Evolutionary conservation across 2,113 vertebrate species (phyloP), one percentile per base, ranked within the genome.

Genomic region (Ammospiza caudacuta): DNA sequence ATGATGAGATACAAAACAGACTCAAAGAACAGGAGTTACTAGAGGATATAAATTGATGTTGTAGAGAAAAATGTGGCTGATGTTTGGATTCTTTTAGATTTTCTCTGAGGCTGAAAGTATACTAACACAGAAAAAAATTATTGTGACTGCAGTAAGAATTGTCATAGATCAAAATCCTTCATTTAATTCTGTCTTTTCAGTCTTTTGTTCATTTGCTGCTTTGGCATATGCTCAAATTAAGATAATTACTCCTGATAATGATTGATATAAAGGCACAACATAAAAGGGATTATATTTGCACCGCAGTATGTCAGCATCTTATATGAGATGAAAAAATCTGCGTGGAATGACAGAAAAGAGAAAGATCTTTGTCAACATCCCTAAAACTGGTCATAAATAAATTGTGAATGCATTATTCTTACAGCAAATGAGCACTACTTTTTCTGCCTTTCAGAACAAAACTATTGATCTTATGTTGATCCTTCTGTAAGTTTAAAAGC

Each of bases 1-100:
- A 93, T 92, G 57, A 87, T 76, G 39, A 85, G 58, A 85, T 84
- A 92, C 79, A 94, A 58, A 81, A 86, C 6, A 86, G 62, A 61
- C 35, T 86, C n/a, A 64, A 87, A 89, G 81, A 92, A 22, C 9
- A 12, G 29, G 64, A 83, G 23, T 69, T 95, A 69, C 49, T 66
- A 52, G 35, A 69, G 85, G 11, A 54, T 62, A 83, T 64, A 79
- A 84, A 86, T 91, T 90, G 81, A 16, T 72, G 16, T 57, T 84
- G 37, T 33, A 54, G n/a, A 33, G 41, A 24, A 82, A 78, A 91
- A 63, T 5, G 11, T 83, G 67, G 25, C 68, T 96, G 89, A 73
- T 43, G 54, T 97, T 93, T 95, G 20, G 16, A 44, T 83, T 74
- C 46, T 88, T 81, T n/a, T 46, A 72, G 28, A 51, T 82, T 87